Evolutionary conservation across 2,888 invertebrate species (phyloP), one percentile per base, ranked within the genome.

Genomic region (Agriopis aurantiaria): DNA sequence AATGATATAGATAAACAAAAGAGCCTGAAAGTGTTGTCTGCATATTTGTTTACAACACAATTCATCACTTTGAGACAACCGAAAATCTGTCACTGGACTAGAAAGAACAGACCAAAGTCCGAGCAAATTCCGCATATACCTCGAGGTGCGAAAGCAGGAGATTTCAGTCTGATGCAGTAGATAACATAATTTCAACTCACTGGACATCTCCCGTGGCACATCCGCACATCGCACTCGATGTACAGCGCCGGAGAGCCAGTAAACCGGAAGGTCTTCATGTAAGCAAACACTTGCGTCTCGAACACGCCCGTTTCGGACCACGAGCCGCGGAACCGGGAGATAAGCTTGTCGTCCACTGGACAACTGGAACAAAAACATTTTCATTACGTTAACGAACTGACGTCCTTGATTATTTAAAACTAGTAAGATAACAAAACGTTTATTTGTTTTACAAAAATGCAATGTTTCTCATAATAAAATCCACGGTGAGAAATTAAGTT

Each of bases 201-300:
- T 81, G 98, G 98, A 94, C 98, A 98, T 80, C 98, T 95, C 72
- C 98, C 98, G 88, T 98, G 98, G 88, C 98, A 98, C 98, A 98
- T 98, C 78, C 98, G 95, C 46, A 98, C 98, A 89, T 98, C 98
- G 83, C 98, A 98, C 92, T 98, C 98, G 72, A 98, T 98, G 87
- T 98, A 98, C 6, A 98, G 95, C 8, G 98, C 98, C 0, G 98
- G 98, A 0, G 98, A 98, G 40, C 98, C 98, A 0, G 98, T 98
- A 89, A 98, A 98, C 70, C 98, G 95, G 91, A 98, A 98, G 3
- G 98, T 98, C 92, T 98, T 98, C 97, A 98, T 98, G 85, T 98
- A 98, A 9, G 98, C 98, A 88, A 97, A 98, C 57, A 98, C 98
- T 89, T 98, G 98, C 0, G 98, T 98, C 93, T 98, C 98, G 86